Conservation (phyloP, 2,888 invertebrate genomes). For the Sthenelais limicola region DNA sequence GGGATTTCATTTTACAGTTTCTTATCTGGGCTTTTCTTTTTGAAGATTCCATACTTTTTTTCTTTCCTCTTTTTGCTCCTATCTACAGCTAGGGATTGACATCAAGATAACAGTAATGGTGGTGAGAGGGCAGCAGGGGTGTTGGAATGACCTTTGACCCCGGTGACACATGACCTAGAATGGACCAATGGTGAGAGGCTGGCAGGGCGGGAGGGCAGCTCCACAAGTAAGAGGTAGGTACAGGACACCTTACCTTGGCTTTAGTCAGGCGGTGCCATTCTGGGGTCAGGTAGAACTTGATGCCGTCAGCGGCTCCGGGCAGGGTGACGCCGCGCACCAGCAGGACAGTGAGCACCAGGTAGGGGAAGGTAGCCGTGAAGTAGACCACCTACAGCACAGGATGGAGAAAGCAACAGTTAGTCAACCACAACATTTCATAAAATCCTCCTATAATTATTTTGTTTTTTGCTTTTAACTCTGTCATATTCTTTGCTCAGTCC, state of each 20-base stretch:
- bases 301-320: conserved; percentile 61
- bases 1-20: too few relatives aligned
- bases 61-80: too few relatives aligned
- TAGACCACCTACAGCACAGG: conserved; percentile 59
- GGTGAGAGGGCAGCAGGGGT: too few relatives aligned
- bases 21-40: too few relatives aligned
- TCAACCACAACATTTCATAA: too few relatives aligned
- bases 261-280: conserved; percentile 60
- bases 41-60: too few relatives aligned
- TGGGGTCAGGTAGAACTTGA: conserved; percentile 63
- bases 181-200: conserved; percentile 5
- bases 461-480: too few relatives aligned
- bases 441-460: too few relatives aligned
- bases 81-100: too few relatives aligned
- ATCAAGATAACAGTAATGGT: too few relatives aligned
- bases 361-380: conserved; percentile 68
- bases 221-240: neutral
- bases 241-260: conserved; percentile 56
- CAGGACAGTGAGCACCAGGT: conserved; percentile 61
- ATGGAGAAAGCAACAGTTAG: too few relatives aligned
- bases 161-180: conserved; percentile 13
- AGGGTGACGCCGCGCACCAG: conserved; percentile 62
- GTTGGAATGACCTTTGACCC: neutral
- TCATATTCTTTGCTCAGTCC: too few relatives aligned
- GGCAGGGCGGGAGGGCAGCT: neutral